Conservation (phyloP, 2,797 vertebrate genomes). For the Argya squamiceps region DNA sequence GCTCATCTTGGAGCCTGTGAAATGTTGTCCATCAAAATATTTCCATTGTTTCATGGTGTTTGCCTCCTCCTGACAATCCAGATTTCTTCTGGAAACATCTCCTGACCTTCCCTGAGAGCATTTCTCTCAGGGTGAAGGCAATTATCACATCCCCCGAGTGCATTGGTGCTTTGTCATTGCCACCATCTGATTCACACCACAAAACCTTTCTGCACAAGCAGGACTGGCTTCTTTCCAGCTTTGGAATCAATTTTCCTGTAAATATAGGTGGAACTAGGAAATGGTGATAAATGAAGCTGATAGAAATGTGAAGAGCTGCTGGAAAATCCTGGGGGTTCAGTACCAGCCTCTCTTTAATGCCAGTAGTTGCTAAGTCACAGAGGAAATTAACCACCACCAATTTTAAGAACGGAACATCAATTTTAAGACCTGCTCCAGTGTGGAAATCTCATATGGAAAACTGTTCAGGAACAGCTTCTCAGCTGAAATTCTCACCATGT, state of each 20-base stretch:
- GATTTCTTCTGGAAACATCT: background rate
- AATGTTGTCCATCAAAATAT: background rate
- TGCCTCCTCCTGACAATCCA: background rate
- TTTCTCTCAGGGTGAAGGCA: background rate
- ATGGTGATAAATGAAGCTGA: background rate
- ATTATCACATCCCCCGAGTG: background rate
- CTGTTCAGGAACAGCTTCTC: background rate
- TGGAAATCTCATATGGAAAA: background rate
- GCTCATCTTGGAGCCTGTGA: background rate
- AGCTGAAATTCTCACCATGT: background rate
- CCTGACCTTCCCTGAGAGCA: background rate
- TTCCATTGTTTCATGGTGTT: background rate
- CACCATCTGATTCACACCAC: background rate
- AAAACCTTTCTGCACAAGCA: background rate
- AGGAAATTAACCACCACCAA: background rate
- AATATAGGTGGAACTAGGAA: background rate
- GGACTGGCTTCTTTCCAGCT: background rate
- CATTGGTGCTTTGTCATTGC: background rate
- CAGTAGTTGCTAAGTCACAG: background rate
- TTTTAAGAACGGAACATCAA: background rate
- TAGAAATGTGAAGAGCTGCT: background rate
- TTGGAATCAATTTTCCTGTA: background rate
- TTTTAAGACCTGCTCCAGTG: accelerated
- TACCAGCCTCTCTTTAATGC: background rate
- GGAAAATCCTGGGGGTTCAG: background rate